Evolutionary conservation across 2,888 invertebrate species (phyloP), one percentile per base, ranked within the genome.

Genomic region (Bruchidius siliquastri): DNA sequence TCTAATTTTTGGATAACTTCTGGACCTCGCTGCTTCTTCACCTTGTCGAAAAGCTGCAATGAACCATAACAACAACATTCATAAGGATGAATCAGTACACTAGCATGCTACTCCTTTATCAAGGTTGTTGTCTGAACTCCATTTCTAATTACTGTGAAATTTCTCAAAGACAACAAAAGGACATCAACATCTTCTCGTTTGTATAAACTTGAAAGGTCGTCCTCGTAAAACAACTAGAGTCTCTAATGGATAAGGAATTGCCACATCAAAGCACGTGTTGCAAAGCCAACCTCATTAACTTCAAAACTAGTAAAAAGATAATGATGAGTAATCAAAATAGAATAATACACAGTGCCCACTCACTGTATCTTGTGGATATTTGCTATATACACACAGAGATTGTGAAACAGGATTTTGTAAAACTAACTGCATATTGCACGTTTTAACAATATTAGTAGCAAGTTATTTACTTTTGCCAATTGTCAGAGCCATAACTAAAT

Each of bases 21-120:
- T 2, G 89, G 87, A 0, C 92, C 94, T 20, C 91, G 88, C 78
- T 90, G 83, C 67, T 88, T 86, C 77, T 92, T 92, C 0, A 96
- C 87, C 80, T 90, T 88, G 77, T 94, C 94, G 85, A 94, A 96
- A 0, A 96, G 87, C 96, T 96, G 87, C 4, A 88, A 85, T 8
- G 8, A 30, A 30, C n/a, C n/a, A n/a, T n/a, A n/a, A n/a, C n/a
- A n/a, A n/a, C n/a, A n/a, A n/a, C n/a, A n/a, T n/a, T n/a, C n/a
- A n/a, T n/a, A n/a, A n/a, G n/a, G n/a, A n/a, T n/a, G n/a, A n/a
- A n/a, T n/a, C n/a, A n/a, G n/a, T n/a, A n/a, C n/a, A n/a, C n/a
- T n/a, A n/a, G n/a, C n/a, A n/a, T n/a, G n/a, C n/a, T n/a, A n/a
- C n/a, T n/a, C n/a, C n/a, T n/a, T n/a, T n/a, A n/a, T n/a, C n/a